Conservation (phyloP, 1,140 invertebrate species). For the Telenomus remus region DNA sequence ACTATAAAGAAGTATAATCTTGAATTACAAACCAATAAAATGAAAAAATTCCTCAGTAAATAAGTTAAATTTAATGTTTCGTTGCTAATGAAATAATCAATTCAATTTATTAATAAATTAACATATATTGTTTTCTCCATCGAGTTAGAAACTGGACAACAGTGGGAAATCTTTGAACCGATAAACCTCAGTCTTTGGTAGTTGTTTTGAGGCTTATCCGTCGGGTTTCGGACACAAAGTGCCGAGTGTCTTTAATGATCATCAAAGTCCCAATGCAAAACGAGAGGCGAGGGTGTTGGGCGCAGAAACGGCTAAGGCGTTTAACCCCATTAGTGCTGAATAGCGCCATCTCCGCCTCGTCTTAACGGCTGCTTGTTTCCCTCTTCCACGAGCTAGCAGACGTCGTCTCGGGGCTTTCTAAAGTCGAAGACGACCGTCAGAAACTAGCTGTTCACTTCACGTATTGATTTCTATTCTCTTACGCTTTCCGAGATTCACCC, state of each 20-base stretch:
- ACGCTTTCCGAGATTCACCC: conserved; percentile 68
- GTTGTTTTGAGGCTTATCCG: conserved; percentile 17
- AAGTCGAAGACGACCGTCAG: conserved; percentile 65
- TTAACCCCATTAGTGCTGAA: conserved; percentile 75
- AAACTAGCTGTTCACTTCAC: conserved; percentile 74
- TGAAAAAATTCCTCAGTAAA: too few relatives aligned
- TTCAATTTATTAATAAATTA: neutral
- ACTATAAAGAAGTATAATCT: too few relatives aligned
- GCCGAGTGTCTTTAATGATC: conserved; percentile 48
- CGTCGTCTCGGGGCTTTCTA: conserved; percentile 72
- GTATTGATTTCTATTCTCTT: conserved; percentile 76
- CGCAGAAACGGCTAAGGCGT: conserved; percentile 69
- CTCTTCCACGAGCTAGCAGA: conserved; percentile 58
- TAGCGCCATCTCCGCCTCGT: conserved; percentile 61
- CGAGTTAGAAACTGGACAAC: neutral
- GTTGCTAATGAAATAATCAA: too few relatives aligned
- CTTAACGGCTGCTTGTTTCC: conserved; percentile 53
- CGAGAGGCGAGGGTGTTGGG: conserved; percentile 58
- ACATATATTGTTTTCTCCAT: conserved; percentile 20
- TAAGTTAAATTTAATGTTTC: too few relatives aligned
- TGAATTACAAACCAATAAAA: too few relatives aligned
- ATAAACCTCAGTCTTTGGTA: neutral
- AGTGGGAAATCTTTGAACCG: neutral
- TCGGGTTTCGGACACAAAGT: conserved; percentile 21
- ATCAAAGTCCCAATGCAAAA: conserved; percentile 44